Percentiles rank a stretch among this genome's conserved stretches.
These are phyloP conservation scores for Heteractis magnifica DNA, from an alignment of 92 coral and sea anemone species.

Conservation along the genomic window DNA sequence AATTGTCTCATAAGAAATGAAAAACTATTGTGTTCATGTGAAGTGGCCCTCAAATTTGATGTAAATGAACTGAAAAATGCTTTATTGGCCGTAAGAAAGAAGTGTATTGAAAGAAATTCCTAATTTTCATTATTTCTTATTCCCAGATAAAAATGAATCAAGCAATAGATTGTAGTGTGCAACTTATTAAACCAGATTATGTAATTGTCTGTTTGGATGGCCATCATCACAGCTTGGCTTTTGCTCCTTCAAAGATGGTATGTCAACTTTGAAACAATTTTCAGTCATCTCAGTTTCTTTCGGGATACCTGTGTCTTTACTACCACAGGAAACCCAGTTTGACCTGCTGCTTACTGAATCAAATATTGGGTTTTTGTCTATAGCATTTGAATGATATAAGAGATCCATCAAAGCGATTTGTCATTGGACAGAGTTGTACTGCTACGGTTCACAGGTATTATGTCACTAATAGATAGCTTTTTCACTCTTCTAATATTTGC, in stretches of 20 bases:
- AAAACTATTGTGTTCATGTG: no score
- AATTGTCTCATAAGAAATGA: no score
- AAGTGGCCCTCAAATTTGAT: no score
- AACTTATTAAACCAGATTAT: conserved; percentile 66
- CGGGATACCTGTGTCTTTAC: not conserved
- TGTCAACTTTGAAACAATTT: not conserved
- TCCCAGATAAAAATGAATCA: conserved; percentile 65
- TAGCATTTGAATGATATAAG: conserved; percentile 89
- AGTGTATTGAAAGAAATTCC: not conserved
- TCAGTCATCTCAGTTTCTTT: not conserved
- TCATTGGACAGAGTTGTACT: conserved; percentile 65
- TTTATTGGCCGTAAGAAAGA: no score
- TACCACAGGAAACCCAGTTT: not conserved
- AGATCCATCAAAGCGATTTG: conserved; percentile 84
- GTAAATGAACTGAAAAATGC: no score
- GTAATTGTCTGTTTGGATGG: conserved; percentile 67
- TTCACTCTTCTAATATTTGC: not conserved
- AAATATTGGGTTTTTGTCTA: not conserved
- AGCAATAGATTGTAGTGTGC: conserved; percentile 58
- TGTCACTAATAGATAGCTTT: not conserved
- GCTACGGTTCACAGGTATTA: conserved; percentile 66
- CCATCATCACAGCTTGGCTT: conserved; percentile 57
- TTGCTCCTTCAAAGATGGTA: conserved; percentile 83
- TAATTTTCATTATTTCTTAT: not conserved
- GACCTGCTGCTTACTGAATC: not conserved